Evolutionary conservation across 2,888 invertebrate genomes (phyloP).

Genomic region (Synanthedon myopaeformis): DNA sequence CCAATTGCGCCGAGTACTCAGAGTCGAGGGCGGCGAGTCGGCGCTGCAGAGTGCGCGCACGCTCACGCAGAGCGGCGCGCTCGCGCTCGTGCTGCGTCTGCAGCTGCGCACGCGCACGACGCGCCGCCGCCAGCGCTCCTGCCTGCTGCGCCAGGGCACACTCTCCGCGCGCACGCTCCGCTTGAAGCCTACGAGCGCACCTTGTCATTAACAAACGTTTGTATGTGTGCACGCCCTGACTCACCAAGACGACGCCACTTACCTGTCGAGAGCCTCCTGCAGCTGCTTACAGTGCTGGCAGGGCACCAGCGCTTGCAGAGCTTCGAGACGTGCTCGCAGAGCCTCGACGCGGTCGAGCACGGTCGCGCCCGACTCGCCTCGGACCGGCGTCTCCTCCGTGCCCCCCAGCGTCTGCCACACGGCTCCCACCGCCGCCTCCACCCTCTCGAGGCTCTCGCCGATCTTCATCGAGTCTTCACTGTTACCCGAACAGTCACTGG

Average conservation of each 20-base stretch:
- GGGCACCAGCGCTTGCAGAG: slow-evolving; percentile 59
- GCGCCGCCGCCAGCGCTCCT: slow-evolving; percentile 51
- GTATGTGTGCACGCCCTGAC: neutral
- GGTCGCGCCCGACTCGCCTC: slow-evolving; percentile 5
- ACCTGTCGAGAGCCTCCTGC: slow-evolving; percentile 68
- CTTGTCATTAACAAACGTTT: neutral
- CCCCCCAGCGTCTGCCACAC: slow-evolving; percentile 40
- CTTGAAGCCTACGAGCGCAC: slow-evolving; percentile 28
- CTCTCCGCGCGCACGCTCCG: slow-evolving; percentile 51
- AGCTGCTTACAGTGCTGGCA: slow-evolving; percentile 67
- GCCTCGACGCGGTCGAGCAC: slow-evolving; percentile 48
- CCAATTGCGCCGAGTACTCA: slow-evolving; percentile 86
- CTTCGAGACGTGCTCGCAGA: slow-evolving; percentile 57
- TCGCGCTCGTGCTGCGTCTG: slow-evolving; percentile 67
- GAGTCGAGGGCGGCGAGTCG: slow-evolving; percentile 80
- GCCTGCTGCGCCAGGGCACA: slow-evolving; percentile 53
- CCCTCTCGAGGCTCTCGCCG: slow-evolving; percentile 64
- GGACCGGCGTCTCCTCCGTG: slow-evolving; percentile 2
- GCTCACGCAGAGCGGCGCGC: slow-evolving; percentile 74
- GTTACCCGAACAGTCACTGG: slow-evolving; percentile 68
- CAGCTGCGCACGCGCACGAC: slow-evolving; percentile 54
- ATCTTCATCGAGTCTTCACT: slow-evolving; percentile 70
- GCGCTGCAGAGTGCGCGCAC: slow-evolving; percentile 77
- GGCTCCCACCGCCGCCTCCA: slow-evolving; percentile 55
- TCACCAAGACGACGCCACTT: slow-evolving; percentile 4